Base-by-base conservation (phyloP, 2,797 vertebrate genomes). In the Sebastes vulpes region DNA sequence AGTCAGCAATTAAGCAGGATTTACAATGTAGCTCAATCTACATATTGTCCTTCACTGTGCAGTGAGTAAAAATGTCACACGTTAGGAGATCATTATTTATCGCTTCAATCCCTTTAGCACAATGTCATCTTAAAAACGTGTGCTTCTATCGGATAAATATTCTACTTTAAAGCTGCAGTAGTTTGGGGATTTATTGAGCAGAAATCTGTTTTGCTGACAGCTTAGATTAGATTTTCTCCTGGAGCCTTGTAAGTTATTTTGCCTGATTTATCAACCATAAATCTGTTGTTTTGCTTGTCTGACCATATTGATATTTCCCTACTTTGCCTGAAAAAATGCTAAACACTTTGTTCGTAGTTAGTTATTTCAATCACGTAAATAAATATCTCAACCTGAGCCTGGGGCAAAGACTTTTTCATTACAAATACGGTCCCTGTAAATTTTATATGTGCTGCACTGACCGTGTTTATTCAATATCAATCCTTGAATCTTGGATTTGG, bases 371-470 rank as follows among this genome's bases (percentile, higher is more conserved):
- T 77, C 76, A 69, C 11, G 3, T 58, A 64, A 10, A 4, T 52
- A 59, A 58, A 65, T 29, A 77, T 75, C 25, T 72, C 3, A 78
- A 61, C 20, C 48, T 48, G 1, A 77, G 52, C 75, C 65, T 29
- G 42, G 5, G 26, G 72, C 32, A 31, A 70, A 73, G n/a, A 52
- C 29, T 65, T 18, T 82, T 81, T 57, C 9, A 74, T 81, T 74
- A 12, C 32, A 71, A 65, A 80, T 66, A 68, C 21, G 59, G 10
- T 10, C 8, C 23, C 18, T 48, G 11, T 35, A 71, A 14, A 71
- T 71, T 71, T 65, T 61, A 54, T 60, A 26, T 65, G 48, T 26
- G 42, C 20, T 56, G 29, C 46, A 31, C 21, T 53, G 59, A 73
- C 35, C 1, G 1, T 42, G 56, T 65, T 75, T 59, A 60, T 69